Evolutionary conservation across 2,113 vertebrate genomes (phyloP).

Genomic region (Falco punctatus): DNA sequence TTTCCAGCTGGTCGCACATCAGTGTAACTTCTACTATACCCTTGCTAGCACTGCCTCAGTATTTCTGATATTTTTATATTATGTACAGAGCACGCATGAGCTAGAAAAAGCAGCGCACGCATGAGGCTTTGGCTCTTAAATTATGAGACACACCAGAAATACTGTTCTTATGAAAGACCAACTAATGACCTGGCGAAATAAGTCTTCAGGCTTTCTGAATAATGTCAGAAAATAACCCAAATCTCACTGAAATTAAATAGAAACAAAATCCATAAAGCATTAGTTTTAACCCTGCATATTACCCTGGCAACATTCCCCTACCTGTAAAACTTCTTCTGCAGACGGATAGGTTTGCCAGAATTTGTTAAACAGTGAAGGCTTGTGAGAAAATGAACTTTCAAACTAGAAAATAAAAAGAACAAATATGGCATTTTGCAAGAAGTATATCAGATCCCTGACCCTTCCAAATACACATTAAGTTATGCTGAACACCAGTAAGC

Average conservation of each 20-base stretch:
- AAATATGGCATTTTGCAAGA: background rate
- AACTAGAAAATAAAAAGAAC: constrained; percentile 81
- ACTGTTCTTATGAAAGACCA: background rate
- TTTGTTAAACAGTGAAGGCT: constrained; percentile 93
- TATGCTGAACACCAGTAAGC: background rate
- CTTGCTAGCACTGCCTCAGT: background rate
- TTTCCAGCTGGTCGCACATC: background rate
- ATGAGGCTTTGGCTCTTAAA: background rate
- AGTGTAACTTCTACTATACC: background rate
- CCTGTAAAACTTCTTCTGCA: constrained; percentile 89
- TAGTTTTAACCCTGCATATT: background rate
- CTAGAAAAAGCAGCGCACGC: background rate
- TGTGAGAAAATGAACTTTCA: constrained; percentile 94
- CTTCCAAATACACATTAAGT: background rate
- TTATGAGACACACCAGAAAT: background rate
- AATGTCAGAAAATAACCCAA: background rate
- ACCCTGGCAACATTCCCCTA: constrained; percentile 56
- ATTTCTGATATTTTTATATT: background rate
- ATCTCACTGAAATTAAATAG: background rate
- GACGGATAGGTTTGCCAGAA: constrained; percentile 93
- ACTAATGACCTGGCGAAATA: background rate
- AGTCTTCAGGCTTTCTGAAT: background rate
- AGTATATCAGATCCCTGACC: background rate
- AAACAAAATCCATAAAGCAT: background rate
- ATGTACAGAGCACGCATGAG: background rate